Base-by-base conservation (phyloP, 2,888 invertebrate species). In the Boloria euphrosyne region DNA sequence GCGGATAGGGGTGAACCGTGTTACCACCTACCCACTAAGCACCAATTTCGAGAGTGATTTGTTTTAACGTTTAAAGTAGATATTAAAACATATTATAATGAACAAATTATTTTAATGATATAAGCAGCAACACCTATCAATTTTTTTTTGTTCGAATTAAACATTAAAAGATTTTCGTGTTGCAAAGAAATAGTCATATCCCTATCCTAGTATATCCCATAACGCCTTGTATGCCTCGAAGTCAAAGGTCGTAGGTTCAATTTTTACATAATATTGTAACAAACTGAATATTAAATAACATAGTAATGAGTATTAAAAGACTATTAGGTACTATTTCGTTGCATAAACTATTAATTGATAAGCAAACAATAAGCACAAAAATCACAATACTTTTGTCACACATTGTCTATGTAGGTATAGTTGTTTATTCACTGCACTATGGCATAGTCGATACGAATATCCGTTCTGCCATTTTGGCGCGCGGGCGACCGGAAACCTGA, bases 381-480 rank as follows among this genome's bases (percentile, higher is more conserved):
- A 44, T 51, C 10, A 7, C 31, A 38, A 38, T 58, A 18, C 18
- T 58, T 44, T 63, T 60, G 46, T 31, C 13, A 51, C 71, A 77
- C 74, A 82, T 84, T 84, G 82, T 84, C 78, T 84, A 22, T 22
- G 22, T n/a, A n/a, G n/a, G n/a, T 22, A 75, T 73, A 74, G 60
- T 53, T 71, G 70, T 74, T 75, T 78, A 78, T 78, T 77, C 67
- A 72, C 68, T 72, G 76, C 78, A 78, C 80, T 82, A 78, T 78
- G 73, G 74, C 78, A 76, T 78, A 80, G 79, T 79, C 84, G 86
- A 85, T 87, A 86, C 82, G 83, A 85, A 90, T 90, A 91, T 91
- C 91, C 90, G 90, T 81, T 84, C 83, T 84, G 87, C 86, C 86
- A 89, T 89, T 90, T 89, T 89, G 84, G 86, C 82, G 86, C 82